Evolutionary conservation across 2,888 invertebrate species (phyloP).

Genomic region (Zeuzera pyrina): DNA sequence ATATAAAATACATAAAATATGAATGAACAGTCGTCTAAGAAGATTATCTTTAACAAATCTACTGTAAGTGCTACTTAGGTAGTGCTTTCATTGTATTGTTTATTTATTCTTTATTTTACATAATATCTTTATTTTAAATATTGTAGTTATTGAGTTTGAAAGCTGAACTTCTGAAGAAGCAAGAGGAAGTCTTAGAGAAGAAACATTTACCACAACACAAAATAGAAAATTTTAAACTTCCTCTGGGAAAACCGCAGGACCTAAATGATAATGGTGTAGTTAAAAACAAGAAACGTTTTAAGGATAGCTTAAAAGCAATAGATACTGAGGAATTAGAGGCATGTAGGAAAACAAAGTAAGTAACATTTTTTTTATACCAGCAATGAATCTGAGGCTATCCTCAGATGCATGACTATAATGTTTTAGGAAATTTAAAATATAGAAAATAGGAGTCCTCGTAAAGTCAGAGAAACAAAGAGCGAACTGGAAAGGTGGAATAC

Average conservation of each 20-base stretch:
- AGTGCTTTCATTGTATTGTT: no score
- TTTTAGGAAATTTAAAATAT: no score
- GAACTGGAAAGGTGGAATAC: no score
- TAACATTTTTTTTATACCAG: no score
- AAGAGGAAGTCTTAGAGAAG: constrained; percentile 83
- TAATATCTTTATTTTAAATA: constrained; percentile 6
- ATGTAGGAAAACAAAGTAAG: constrained; percentile 55
- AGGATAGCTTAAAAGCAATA: constrained; percentile 43
- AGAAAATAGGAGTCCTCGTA: no score
- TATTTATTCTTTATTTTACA: constrained; percentile 4
- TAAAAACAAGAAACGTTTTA: constrained; percentile 36
- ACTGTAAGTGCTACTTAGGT: constrained; percentile 44
- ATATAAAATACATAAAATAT: constrained; percentile 22
- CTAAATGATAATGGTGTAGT: constrained; percentile 50
- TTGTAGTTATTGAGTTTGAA: constrained; percentile 84
- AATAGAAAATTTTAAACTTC: constrained; percentile 63
- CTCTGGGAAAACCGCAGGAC: constrained; percentile 44
- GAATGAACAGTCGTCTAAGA: constrained; percentile 50
- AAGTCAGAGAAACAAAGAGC: no score
- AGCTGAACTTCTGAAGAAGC: constrained; percentile 90
- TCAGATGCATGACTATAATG: no score
- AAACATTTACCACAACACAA: constrained; percentile 71
- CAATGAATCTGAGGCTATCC: no score
- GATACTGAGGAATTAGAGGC: constrained; percentile 61
- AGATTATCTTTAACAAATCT: constrained; percentile 68